Percentiles rank a stretch among this genome's conserved stretches.
Evolutionary conservation across 2,113 vertebrate genomes (phyloP).

Genomic region (Pantherophis guttatus): DNA sequence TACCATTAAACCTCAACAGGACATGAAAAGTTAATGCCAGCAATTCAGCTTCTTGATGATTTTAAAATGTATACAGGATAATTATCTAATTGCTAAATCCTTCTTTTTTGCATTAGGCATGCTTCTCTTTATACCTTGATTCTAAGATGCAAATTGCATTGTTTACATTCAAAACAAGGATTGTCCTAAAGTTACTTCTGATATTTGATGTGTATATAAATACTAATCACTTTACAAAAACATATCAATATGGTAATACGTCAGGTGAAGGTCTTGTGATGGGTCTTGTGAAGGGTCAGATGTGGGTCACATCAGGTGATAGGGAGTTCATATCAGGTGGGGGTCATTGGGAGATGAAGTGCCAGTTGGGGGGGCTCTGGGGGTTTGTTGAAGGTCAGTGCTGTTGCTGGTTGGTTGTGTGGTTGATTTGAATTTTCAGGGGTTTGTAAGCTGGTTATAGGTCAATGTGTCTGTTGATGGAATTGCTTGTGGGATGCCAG

Average conservation of each 20-base stretch:
- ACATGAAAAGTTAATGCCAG: background rate
- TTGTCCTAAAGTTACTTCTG: conserved; percentile 7
- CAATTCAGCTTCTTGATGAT: background rate
- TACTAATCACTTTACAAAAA: background rate
- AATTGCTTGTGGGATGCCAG: no score
- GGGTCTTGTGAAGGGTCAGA: no score
- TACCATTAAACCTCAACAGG: conserved; percentile 11
- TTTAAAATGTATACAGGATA: background rate
- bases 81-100: conserved; percentile 4
- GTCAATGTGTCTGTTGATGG: no score
- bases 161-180: background rate
- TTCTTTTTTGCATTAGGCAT: background rate
- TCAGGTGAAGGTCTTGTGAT: background rate
- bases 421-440: no score
- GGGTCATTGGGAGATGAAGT: background rate
- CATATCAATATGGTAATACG: background rate
- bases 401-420: background rate
- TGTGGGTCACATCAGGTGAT: background rate
- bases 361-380: background rate
- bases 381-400: background rate
- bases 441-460: no score
- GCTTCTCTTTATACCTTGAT: background rate
- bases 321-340: no score
- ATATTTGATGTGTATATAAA: background rate
- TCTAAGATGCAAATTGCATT: background rate